phyloP scores from a whole-genome alignment of 2,113 vertebrate genomes.

The Apistogramma diplotaenia region DNA sequence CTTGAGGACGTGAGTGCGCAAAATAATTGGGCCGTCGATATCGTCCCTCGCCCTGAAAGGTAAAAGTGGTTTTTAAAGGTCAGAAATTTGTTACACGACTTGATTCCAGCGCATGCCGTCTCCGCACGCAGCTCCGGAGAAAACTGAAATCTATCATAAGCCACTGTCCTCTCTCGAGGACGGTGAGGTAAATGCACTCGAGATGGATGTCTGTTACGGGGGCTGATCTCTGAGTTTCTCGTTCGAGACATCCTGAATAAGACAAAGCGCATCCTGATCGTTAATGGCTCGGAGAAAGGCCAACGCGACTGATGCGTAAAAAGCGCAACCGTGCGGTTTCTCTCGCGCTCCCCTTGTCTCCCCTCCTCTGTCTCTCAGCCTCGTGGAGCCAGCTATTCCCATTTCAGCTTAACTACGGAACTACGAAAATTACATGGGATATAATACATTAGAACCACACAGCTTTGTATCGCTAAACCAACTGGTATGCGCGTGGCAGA shows the following conservation, averaged over 20 bases:
- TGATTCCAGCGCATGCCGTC: neutral
- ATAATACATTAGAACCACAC: neutral
- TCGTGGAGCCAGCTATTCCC: neutral
- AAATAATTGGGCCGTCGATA: slow-evolving; percentile 25
- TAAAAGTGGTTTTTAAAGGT: slow-evolving; percentile 7
- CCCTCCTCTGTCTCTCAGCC: neutral
- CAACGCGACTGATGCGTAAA: slow-evolving; percentile 27
- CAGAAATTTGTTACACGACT: slow-evolving; percentile 5
- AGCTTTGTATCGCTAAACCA: neutral
- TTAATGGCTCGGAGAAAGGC: fast-evolving
- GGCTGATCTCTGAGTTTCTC: neutral
- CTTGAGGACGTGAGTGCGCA: slow-evolving; percentile 25
- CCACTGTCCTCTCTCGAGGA: neutral
- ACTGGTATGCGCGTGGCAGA: neutral
- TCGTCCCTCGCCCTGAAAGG: neutral
- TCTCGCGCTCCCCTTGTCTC: neutral
- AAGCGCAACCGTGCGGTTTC: slow-evolving; percentile 27
- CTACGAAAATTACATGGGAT: neutral
- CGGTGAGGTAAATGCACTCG: neutral
- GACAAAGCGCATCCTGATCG: neutral
- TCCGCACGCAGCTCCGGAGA: neutral
- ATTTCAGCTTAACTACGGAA: neutral
- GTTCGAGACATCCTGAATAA: neutral
- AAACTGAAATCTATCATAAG: neutral
- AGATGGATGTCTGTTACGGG: neutral